Evolutionary conservation across 2,113 vertebrate species (phyloP).

Genomic region (Zosterops pallidus): DNA sequence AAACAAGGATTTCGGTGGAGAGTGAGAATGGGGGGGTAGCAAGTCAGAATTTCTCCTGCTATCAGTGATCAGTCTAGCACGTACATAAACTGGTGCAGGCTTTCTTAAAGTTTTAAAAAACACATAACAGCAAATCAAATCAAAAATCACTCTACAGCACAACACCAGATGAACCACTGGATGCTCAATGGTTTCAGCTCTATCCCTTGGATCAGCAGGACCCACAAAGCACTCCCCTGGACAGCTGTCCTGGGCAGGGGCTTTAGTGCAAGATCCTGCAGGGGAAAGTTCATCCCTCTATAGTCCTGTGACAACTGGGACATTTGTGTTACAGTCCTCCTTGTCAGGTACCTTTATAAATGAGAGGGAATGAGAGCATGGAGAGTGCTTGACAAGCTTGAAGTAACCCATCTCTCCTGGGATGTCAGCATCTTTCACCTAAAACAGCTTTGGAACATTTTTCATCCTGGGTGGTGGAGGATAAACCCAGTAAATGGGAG

Average conservation of each 20-base stretch:
- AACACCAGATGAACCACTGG: background rate
- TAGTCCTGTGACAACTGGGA: background rate
- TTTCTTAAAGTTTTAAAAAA: background rate
- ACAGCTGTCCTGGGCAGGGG: background rate
- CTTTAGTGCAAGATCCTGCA: background rate
- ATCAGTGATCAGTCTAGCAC: background rate
- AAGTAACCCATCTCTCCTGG: background rate
- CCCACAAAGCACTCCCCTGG: background rate
- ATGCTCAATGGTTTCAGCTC: background rate
- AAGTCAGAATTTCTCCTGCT: constrained; percentile 16
- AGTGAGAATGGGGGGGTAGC: rapidly evolving
- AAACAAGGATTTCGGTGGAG: background rate
- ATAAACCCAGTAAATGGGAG: background rate
- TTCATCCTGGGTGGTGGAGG: background rate
- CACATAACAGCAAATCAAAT: background rate
- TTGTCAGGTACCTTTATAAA: background rate
- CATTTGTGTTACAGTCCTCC: background rate
- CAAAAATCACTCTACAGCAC: background rate
- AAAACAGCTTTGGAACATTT: background rate
- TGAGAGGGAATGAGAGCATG: background rate
- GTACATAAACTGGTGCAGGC: background rate
- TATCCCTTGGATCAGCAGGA: background rate
- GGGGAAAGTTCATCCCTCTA: background rate
- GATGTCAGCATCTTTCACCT: background rate
- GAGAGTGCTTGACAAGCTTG: background rate